phyloP scores from a whole-genome alignment of 2,113 vertebrate genomes.

The Eupsittula cactorum region DNA sequence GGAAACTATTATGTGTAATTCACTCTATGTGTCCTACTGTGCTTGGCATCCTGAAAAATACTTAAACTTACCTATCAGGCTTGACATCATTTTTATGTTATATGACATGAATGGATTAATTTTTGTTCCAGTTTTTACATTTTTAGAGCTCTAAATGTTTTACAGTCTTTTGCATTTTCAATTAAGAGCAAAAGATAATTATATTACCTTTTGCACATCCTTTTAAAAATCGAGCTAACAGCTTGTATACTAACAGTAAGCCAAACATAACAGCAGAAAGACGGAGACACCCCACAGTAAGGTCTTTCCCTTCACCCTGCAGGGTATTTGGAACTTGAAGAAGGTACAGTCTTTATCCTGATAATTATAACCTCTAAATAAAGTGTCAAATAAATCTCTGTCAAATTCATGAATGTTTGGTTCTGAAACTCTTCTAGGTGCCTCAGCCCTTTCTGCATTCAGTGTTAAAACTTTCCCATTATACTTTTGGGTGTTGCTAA shows the following conservation, averaged over 20 bases:
- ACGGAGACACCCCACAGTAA: neutral
- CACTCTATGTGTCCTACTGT: neutral
- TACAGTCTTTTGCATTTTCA: neutral
- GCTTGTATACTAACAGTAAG: neutral
- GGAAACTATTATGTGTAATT: neutral
- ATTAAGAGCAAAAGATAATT: neutral
- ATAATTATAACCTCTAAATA: conserved; percentile 46
- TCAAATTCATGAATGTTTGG: conserved; percentile 12
- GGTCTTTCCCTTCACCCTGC: neutral
- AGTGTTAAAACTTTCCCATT: conserved; percentile 27
- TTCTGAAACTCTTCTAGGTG: conserved; percentile 37
- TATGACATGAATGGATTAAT: neutral
- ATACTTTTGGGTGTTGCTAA: conserved; percentile 9
- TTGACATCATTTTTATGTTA: neutral
- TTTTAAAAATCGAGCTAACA: conserved; percentile 21
- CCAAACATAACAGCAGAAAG: neutral
- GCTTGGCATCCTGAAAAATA: neutral
- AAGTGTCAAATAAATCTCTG: conserved; percentile 36
- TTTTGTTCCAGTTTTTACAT: neutral
- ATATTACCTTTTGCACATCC: neutral
- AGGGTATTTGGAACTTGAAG: neutral
- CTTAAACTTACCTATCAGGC: neutral
- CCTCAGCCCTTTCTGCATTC: conserved; percentile 29
- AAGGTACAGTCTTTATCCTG: conserved; percentile 19
- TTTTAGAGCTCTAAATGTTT: neutral